Conservation (phyloP, 2,888 invertebrate genomes). For the Nephrotoma appendiculata region DNA sequence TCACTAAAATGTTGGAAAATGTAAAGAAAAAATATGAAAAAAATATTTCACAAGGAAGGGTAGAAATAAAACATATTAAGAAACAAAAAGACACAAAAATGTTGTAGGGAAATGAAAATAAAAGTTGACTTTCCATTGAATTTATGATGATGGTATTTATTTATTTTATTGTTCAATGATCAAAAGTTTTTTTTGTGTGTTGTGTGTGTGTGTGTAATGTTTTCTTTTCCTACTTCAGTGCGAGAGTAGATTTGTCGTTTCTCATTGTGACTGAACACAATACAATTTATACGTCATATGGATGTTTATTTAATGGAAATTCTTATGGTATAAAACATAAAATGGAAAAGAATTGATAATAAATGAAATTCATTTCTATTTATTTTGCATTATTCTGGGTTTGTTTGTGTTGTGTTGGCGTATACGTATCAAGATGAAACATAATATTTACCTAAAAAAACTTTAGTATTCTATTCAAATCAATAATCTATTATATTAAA, state of each 20-base stretch:
- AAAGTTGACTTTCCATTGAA: background rate
- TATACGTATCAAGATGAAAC: background rate
- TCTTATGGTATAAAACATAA: background rate
- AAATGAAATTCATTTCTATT: background rate
- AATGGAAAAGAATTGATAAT: background rate
- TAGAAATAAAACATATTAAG: background rate
- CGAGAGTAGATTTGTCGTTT: background rate
- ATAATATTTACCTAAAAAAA: background rate
- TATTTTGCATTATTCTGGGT: background rate
- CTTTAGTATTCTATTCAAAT: background rate
- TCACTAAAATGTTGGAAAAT: background rate
- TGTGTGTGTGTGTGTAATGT: background rate
- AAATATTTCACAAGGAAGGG: background rate
- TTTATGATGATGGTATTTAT: background rate
- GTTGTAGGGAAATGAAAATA: background rate
- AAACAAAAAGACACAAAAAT: background rate
- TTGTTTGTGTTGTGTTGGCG: background rate
- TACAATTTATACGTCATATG: background rate
- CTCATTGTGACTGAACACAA: background rate
- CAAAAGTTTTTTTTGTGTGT: background rate
- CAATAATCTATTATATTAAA: background rate
- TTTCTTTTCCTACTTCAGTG: background rate
- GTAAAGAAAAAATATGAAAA: background rate
- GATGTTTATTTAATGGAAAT: background rate
- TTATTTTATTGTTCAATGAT: background rate